Conservation (phyloP, 37 sponge, comb jelly and placozoan species). For the Hormiphora californensis region DNA sequence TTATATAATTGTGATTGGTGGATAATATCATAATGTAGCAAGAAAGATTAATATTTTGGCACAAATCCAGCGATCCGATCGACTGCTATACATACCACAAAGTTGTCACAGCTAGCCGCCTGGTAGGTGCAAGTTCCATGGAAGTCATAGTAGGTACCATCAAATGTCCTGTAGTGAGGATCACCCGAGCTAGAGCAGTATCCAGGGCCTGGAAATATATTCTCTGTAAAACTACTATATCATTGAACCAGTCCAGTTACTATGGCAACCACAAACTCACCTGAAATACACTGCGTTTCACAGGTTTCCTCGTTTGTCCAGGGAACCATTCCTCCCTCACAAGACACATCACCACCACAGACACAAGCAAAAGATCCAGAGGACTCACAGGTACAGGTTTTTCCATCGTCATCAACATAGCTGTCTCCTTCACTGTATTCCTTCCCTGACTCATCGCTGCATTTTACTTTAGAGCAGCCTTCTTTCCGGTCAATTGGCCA, state of each 20-base stretch:
- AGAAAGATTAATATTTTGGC: too few species aligned
- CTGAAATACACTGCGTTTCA: neutral
- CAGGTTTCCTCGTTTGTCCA: slow-evolving; percentile 25
- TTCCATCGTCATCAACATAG: neutral
- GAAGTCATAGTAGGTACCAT: slow-evolving; percentile 10
- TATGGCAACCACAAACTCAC: too few species aligned
- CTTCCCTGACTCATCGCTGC: neutral
- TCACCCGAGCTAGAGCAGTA: slow-evolving; percentile 6
- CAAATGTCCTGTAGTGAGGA: slow-evolving; percentile 31
- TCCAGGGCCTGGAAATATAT: neutral
- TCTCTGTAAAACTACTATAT: too few species aligned
- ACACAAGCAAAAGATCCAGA: neutral
- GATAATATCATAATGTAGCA: too few species aligned
- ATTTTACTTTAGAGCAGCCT: too few species aligned
- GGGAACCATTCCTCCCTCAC: neutral
- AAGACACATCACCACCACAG: neutral
- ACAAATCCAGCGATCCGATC: too few species aligned
- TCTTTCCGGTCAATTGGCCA: too few species aligned
- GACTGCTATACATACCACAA: too few species aligned
- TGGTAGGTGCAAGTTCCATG: slow-evolving; percentile 27
- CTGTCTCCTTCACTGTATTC: neutral
- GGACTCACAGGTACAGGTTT: neutral
- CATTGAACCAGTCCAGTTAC: too few species aligned
- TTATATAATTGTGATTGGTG: too few species aligned
- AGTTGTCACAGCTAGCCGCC: slow-evolving; percentile 42